These are phyloP conservation scores for Pedicia rivosa DNA, from an alignment of 2,888 invertebrate genomes.

Conservation along the genomic window DNA sequence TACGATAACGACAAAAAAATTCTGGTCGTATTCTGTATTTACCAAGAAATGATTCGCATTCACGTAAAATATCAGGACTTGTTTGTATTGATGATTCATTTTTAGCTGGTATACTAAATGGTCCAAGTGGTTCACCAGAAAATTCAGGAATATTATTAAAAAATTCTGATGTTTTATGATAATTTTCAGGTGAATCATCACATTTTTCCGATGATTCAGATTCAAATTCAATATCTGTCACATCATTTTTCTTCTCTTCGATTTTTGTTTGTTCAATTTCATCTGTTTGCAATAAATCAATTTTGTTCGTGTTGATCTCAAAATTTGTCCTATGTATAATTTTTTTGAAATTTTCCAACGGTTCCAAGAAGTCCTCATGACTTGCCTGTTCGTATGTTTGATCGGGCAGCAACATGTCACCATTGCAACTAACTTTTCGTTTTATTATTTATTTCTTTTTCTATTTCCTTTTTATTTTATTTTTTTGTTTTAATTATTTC, in stretches of 20 bases:
- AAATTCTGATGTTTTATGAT: slow-evolving; percentile 21
- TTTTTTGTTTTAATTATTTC: too few relatives aligned
- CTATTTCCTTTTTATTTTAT: too few relatives aligned
- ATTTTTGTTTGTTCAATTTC: background rate
- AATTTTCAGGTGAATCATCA: slow-evolving; percentile 14
- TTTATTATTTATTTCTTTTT: too few relatives aligned
- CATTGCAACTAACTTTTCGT: too few relatives aligned
- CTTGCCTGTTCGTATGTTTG: slow-evolving; percentile 53
- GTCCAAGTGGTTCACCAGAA: slow-evolving; percentile 18
- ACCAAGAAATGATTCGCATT: slow-evolving; percentile 45
- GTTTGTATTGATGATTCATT: slow-evolving; percentile 12
- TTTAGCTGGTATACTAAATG: slow-evolving; percentile 10
- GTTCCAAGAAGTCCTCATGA: slow-evolving; percentile 15
- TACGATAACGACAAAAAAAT: slow-evolving; percentile 57
- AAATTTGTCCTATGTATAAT: slow-evolving; percentile 9
- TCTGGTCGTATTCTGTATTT: slow-evolving; percentile 54
- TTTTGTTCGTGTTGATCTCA: slow-evolving; percentile 4
- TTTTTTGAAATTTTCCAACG: too few relatives aligned
- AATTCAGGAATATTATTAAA: slow-evolving; percentile 26
- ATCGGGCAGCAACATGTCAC: slow-evolving; percentile 55
- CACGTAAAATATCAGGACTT: slow-evolving; percentile 26
- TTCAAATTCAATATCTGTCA: slow-evolving; percentile 15
- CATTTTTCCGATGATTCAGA: background rate
- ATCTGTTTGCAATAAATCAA: slow-evolving; percentile 10
- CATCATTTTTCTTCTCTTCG: slow-evolving; percentile 17